These are phyloP conservation scores for Dryobotodes eremita DNA, from an alignment of 2,888 invertebrate species.

Conservation along the genomic window DNA sequence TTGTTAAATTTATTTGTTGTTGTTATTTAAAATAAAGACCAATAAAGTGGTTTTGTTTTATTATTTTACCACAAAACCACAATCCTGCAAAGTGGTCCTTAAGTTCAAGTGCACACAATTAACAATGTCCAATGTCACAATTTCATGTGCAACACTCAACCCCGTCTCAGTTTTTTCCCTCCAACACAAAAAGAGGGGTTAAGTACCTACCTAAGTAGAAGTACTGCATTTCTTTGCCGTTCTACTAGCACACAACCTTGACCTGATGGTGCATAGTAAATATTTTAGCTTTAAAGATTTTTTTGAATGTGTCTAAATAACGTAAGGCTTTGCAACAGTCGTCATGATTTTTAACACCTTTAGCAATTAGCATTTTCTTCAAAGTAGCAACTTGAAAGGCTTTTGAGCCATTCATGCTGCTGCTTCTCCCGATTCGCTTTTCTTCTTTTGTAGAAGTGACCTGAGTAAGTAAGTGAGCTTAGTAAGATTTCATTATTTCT, in stretches of 20 bases:
- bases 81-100: neutral
- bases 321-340: neutral
- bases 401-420: neutral
- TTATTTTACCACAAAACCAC: neutral
- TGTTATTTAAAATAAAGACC: constrained; percentile 45
- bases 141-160: neutral
- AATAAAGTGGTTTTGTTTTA: constrained; percentile 12
- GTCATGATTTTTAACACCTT: neutral
- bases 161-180: neutral
- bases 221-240: neutral
- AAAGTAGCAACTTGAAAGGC: neutral
- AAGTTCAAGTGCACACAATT: too few species aligned
- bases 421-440: neutral
- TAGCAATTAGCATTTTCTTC: neutral
- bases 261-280: neutral
- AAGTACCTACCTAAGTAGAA: neutral
- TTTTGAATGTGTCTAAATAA: neutral
- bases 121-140: too few species aligned
- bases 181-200: neutral
- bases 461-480: neutral
- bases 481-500: neutral
- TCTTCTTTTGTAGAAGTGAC: too few species aligned
- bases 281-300: too few species aligned
- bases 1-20: constrained; percentile 36
- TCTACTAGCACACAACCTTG: neutral